Evolutionary conservation across 2,888 invertebrate genomes (phyloP).

Genomic region (Polyommatus iphigenia): DNA sequence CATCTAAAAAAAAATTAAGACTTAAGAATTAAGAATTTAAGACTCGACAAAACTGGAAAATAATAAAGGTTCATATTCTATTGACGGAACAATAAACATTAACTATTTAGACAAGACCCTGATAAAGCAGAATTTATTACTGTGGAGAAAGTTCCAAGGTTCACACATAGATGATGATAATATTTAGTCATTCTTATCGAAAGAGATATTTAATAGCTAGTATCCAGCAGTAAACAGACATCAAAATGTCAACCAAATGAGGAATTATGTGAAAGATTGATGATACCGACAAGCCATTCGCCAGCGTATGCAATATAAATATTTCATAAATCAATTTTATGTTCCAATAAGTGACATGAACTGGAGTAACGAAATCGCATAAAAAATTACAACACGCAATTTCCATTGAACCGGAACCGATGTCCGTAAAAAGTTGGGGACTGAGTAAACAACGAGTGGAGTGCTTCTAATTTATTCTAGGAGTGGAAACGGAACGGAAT

Average conservation of each 20-base stretch:
- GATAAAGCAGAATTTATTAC: background rate
- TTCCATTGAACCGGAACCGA: background rate
- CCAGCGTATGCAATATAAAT: constrained; percentile 15
- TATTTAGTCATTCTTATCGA: constrained; percentile 5
- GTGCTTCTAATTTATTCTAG: constrained; percentile 4
- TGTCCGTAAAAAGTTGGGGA: background rate
- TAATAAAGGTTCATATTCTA: background rate
- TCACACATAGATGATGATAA: background rate
- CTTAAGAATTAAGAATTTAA: too few relatives aligned
- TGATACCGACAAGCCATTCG: background rate
- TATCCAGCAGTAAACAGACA: constrained; percentile 12
- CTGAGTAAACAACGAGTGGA: background rate
- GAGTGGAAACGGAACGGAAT: background rate
- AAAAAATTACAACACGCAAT: constrained; percentile 10
- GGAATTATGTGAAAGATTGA: constrained; percentile 6
- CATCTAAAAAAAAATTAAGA: too few relatives aligned
- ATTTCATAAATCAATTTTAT: constrained; percentile 15
- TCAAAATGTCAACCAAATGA: constrained; percentile 14
- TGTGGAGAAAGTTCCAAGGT: background rate
- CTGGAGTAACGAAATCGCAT: background rate
- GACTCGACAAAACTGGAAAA: background rate
- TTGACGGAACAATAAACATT: background rate
- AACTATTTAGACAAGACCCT: background rate
- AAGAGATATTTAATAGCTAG: constrained; percentile 15
- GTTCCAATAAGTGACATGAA: constrained; percentile 17